These are phyloP conservation scores for Hypotaenidia philippensis DNA, from an alignment of 2,797 vertebrate genomes.

Conservation along the genomic window DNA sequence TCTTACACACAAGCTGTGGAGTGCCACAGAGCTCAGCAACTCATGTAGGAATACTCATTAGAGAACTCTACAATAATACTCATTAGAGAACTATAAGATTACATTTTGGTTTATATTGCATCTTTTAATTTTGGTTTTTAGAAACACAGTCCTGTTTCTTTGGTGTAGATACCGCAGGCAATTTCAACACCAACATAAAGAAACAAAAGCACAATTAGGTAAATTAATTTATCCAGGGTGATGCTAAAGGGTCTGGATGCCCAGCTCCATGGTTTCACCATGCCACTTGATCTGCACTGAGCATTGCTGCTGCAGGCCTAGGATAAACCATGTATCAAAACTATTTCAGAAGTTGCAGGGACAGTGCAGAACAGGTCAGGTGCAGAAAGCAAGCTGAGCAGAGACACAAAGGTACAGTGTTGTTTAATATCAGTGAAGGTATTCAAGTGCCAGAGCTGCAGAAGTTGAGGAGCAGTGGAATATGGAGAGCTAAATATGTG, in stretches of 20 bases:
- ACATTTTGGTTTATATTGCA: neutral
- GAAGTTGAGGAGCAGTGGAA: neutral
- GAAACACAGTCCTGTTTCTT: neutral
- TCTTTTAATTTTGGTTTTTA: slow-evolving; percentile 25
- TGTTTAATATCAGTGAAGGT: neutral
- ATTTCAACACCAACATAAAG: neutral
- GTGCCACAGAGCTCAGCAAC: neutral
- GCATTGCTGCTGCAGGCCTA: neutral
- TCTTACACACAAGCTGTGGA: neutral
- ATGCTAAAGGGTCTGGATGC: neutral
- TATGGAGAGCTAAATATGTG: neutral
- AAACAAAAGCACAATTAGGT: neutral
- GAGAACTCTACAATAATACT: neutral
- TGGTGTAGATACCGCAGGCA: neutral
- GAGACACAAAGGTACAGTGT: neutral
- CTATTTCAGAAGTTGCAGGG: neutral
- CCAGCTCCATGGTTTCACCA: neutral
- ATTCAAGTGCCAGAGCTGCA: neutral
- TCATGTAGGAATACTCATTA: neutral
- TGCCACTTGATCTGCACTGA: neutral
- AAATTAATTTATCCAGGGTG: neutral
- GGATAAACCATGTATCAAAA: neutral
- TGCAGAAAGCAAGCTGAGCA: neutral
- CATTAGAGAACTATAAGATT: neutral
- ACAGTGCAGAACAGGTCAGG: neutral